Base-by-base conservation (phyloP, 2,113 vertebrate genomes). In the Psilopsiagon aymara region DNA sequence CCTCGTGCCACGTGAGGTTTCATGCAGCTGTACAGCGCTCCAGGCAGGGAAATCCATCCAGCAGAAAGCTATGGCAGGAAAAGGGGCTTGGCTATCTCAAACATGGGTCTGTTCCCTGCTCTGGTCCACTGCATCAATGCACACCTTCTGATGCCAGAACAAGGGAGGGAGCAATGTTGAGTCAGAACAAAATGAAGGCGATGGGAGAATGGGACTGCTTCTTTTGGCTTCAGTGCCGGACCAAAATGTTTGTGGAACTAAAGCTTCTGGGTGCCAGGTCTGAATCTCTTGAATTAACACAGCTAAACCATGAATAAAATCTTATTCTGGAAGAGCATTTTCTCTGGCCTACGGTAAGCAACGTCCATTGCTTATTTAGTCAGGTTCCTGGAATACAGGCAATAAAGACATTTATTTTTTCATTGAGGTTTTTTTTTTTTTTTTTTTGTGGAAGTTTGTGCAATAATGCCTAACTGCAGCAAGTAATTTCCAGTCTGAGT, bases 11-110 rank as follows among this genome's bases (percentile, higher is more conserved):
- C 33, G 0, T 8, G 8, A 55, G 18, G 27, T 86, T 84, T 60
- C 20, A 12, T 12, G 24, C 39, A 53, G 55, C 47, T 69, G 47
- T 33, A 20, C 6, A 21, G 16, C 0, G 3, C 0, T 0, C 18
- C 13, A 28, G 46, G 23, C 23, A 67, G 51, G 12, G 21, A 46
- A 85, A 49, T 11, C 5, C 59, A 23, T 24, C 47, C 43, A 44
- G 60, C 46, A 71, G 51, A 84, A 90, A 88, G 20, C 59, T 53
- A 1, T 49, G 79, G 17, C 51, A 20, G 86, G 60, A 28, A 43
- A 74, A 84, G 44, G 43, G 43, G 13, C 31, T 86, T 83, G 64
- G 31, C 53, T 43, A 25, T 20, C 55, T 77, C 24, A 33, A 4
- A 29, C 0, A 1, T 33, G 27, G 49, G 31, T 44, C 83, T 6